Base-by-base conservation (phyloP, 2,797 vertebrate species). In the Coregonus ussuriensis region DNA sequence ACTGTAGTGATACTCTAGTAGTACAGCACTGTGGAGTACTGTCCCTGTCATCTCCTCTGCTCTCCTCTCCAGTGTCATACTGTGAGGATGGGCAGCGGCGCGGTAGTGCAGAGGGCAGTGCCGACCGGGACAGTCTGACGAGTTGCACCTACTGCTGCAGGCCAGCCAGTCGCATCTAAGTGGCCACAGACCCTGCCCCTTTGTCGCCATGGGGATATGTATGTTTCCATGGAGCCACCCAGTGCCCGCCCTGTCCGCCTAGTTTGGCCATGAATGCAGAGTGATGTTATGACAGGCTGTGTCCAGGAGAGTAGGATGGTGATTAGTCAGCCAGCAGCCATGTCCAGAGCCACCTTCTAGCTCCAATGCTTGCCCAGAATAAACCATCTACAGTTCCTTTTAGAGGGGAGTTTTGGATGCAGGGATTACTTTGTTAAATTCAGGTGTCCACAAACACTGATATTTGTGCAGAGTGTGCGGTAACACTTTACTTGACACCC, bases 141-240 rank as follows among this genome's bases (percentile, higher is more conserved):
- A 95, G 94, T 91, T 95, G 94, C 86, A 90, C 95, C 78, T 96
- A 95, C 89, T 95, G 95, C 90, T 95, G 95, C 90, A 90, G 94
- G 85, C 94, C 95, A 18, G 91, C 95, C 82, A 96, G 95, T 83
- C 93, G 93, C 31, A 93, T 95, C 89, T 96, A 90, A 94, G 84
- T 80, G 78, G 63, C 74, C 77, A 93, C 41, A 93, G 91, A 47
- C 41, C 41, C 41, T 9, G 11, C 41, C 41, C 80, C 80, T 59
- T 56, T 79, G 59, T 77, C 67, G 74, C 79, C 81, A 79, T 67
- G 81, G 72, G 78, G 84, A 89, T 75, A 59, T 33, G 14, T 35
- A 67, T 9, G 72, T 86, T 74, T 51, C 79, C 82, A 77, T 71
- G 81, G 79, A 84, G 82, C 78, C 6, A 79, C 84, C 21, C 76